Evolutionary conservation across 1,140 invertebrate genomes (phyloP).

Genomic region (Goniozus legneri): DNA sequence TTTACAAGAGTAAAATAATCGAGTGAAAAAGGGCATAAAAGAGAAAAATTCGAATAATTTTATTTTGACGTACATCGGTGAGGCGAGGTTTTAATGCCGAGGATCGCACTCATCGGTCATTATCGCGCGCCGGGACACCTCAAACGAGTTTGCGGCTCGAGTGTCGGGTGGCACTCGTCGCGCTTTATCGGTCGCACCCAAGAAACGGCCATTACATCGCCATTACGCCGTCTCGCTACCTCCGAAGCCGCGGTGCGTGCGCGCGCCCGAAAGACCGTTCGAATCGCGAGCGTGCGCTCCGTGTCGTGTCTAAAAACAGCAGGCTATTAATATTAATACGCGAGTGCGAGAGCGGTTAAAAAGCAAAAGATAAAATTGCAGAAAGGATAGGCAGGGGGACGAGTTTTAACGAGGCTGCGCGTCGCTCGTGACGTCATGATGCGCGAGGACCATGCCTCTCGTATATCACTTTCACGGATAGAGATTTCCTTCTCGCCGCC

Average conservation of each 20-base stretch:
- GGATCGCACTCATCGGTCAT: too few species aligned
- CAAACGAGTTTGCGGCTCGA: too few species aligned
- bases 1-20: too few species aligned
- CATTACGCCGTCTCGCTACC: constrained; percentile 12
- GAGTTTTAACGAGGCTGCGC: constrained; percentile 12
- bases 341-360: background rate
- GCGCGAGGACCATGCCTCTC: background rate
- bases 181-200: too few species aligned
- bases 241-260: constrained; percentile 12
- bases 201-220: constrained; percentile 7
- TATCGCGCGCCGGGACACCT: too few species aligned
- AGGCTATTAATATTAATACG: constrained; percentile 23
- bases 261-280: constrained; percentile 21
- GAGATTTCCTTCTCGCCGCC: constrained; percentile 7
- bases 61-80: too few species aligned
- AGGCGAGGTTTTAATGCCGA: too few species aligned
- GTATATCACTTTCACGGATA: constrained; percentile 11
- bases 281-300: constrained; percentile 17
- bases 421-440: background rate
- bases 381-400: too few species aligned
- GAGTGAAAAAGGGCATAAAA: too few species aligned
- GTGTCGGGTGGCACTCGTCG: too few species aligned
- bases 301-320: constrained; percentile 14
- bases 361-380: constrained; percentile 7
- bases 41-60: too few species aligned